Conservation (phyloP, 2,797 vertebrate species). For the Thunnus albacares region DNA sequence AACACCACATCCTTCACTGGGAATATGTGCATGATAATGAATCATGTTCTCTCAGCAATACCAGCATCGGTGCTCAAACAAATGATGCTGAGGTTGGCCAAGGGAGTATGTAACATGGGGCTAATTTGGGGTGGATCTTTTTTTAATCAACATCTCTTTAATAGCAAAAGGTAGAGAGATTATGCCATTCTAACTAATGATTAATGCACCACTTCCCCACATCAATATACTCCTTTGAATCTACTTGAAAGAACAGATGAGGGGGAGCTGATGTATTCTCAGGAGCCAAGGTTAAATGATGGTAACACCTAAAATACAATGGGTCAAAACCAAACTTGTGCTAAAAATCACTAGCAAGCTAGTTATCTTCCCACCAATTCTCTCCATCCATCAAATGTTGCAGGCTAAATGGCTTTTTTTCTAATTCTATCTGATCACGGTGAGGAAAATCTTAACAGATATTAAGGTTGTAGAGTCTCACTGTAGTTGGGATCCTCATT, state of each 20-base stretch:
- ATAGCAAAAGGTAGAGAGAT: constrained; percentile 8
- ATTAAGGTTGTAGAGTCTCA: constrained; percentile 34
- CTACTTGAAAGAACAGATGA: constrained; percentile 1
- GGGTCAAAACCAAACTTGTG: constrained; percentile 8
- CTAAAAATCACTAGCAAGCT: not conserved
- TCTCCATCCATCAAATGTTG: constrained; percentile 17
- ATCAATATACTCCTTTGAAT: constrained; percentile 17
- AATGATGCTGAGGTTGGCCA: not conserved
- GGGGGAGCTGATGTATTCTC: not conserved
- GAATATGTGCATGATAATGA: constrained; percentile 50
- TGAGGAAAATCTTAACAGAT: constrained; percentile 46
- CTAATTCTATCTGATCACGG: constrained; percentile 37
- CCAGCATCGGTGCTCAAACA: constrained; percentile 10
- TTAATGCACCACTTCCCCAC: constrained; percentile 18
- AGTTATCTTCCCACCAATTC: not conserved
- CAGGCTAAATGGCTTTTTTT: not conserved
- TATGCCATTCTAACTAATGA: constrained; percentile 28
- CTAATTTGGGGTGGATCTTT: constrained; percentile 16
- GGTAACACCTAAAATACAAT: constrained; percentile 26
- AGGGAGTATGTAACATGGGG: constrained; percentile 2
- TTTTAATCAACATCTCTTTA: constrained; percentile 43
- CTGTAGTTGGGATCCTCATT: constrained; percentile 60
- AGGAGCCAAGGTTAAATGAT: constrained; percentile 26
- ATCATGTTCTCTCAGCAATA: constrained; percentile 32
- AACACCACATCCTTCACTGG: constrained; percentile 46